These are phyloP conservation scores for Silurus lanzhouensis DNA, from an alignment of 2,797 vertebrate genomes.

Conservation along the genomic window DNA sequence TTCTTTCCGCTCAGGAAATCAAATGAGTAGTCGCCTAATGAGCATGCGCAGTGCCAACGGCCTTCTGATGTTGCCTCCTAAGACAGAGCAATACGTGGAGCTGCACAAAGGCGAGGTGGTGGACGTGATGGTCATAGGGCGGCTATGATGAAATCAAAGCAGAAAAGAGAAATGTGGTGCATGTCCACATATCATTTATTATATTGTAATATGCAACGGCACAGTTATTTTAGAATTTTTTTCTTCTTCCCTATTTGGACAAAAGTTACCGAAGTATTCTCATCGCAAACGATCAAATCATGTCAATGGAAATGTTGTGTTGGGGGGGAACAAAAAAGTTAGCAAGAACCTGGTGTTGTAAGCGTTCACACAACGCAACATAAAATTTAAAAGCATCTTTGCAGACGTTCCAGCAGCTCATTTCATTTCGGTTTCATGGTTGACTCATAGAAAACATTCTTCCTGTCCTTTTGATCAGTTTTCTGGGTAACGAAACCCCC, in stretches of 20 bases:
- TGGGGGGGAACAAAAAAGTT: background rate
- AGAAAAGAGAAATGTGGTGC: slow-evolving; percentile 76
- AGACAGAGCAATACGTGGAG: slow-evolving; percentile 91
- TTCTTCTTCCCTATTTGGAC: slow-evolving; percentile 80
- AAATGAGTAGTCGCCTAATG: slow-evolving; percentile 90
- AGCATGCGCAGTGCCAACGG: slow-evolving; percentile 91
- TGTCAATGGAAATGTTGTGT: no score
- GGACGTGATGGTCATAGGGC: slow-evolving; percentile 88
- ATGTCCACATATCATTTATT: slow-evolving; percentile 99
- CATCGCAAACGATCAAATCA: no score
- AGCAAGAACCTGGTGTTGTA: background rate
- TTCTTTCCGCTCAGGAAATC: slow-evolving; percentile 74
- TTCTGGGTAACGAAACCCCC: background rate
- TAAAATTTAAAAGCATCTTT: background rate
- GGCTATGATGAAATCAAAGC: slow-evolving; percentile 82
- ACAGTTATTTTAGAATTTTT: slow-evolving; percentile 94
- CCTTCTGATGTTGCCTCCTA: slow-evolving; percentile 91
- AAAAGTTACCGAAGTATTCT: slow-evolving; percentile 88
- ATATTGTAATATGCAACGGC: slow-evolving; percentile 99
- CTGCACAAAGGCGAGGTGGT: slow-evolving; percentile 91
- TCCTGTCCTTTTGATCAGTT: background rate
- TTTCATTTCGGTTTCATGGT: background rate
- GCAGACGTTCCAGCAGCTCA: background rate
- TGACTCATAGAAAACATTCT: background rate
- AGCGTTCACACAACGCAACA: background rate